Base-by-base conservation (phyloP, 2,888 invertebrate genomes). In the Gortyna flavago region DNA sequence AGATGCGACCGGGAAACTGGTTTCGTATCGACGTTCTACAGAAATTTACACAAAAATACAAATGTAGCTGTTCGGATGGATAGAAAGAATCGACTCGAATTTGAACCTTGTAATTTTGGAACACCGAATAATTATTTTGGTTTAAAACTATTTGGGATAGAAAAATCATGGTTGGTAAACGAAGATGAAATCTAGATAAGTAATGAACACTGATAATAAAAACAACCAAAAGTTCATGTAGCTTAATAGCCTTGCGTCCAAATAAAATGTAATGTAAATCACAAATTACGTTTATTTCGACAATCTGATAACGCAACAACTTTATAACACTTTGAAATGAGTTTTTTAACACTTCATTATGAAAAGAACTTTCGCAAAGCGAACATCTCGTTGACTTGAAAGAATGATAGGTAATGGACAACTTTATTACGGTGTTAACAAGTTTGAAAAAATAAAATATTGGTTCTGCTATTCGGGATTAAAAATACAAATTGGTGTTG, bases 391-490 rank as follows among this genome's bases (percentile, higher is more conserved):
- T 82, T 80, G 72, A 81, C 84, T 85, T 87, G 89, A 90, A 90
- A 90, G 89, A 85, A 88, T 93, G 91, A 92, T 91, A 90, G 88
- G 90, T 90, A 92, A 91, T 89, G 88, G 92, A 93, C 92, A 93
- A 90, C 87, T 92, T 93, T 93, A 93, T 93, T 93, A 91, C 82
- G 75, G 88, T 83, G 91, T 90, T 93, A 93, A 92, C 93, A 90
- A 89, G 89, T 88, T 90, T 84, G 76, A 85, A 88, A 86, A 85
- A 87, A 83, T 77, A 88, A 88, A 87, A 86, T 84, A 75, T 80
- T 79, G 75, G 79, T 80, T 79, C 77, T 83, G 81, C 79, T 80
- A 83, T 89, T 81, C 85, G 77, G 76, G 84, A 88, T 88, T 89
- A 85, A 90, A 91, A 90, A 90, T 88, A 91, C 89, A 91, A 91